A percentile compares a stretch with the other conserved stretches of the same genome.
phyloP scores from a whole-genome alignment of 2,888 invertebrate species.

The Prionchulus punctatus region DNA sequence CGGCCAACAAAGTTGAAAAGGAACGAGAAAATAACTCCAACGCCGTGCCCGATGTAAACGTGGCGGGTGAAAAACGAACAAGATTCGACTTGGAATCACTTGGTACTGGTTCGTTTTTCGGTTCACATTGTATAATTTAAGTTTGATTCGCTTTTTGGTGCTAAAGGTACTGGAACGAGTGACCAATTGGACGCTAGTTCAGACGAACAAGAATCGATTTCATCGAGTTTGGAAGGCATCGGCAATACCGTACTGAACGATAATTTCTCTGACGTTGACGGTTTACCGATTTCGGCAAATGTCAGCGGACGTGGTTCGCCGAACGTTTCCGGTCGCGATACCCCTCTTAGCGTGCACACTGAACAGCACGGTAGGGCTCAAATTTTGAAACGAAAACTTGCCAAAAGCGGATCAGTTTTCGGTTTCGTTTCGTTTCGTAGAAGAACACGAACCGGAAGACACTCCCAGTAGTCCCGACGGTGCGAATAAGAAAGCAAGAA shows the following conservation, averaged over 20 bases:
- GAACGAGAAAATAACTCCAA: neutral
- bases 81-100: no score
- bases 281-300: conserved; percentile 46
- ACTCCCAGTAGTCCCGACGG: conserved; percentile 10
- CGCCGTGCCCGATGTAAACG: neutral
- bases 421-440: no score
- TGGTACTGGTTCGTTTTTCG: no score
- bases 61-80: conserved; percentile 19
- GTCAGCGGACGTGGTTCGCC: conserved; percentile 57
- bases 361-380: conserved; percentile 32
- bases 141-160: no score
- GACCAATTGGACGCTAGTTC: conserved; percentile 70
- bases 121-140: no score
- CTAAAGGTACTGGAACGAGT: conserved; percentile 46
- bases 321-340: conserved; percentile 51
- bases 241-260: conserved; percentile 44
- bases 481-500: no score
- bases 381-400: conserved; percentile 11
- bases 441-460: neutral
- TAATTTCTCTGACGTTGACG: conserved; percentile 85
- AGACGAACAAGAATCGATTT: conserved; percentile 62
- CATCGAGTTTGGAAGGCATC: conserved; percentile 53
- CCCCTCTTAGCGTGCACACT: conserved; percentile 66
- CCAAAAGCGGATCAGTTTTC: no score
- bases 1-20: conserved; percentile 13